Conservation (phyloP, 2,113 vertebrate species). For the Chroicocephalus ridibundus region DNA sequence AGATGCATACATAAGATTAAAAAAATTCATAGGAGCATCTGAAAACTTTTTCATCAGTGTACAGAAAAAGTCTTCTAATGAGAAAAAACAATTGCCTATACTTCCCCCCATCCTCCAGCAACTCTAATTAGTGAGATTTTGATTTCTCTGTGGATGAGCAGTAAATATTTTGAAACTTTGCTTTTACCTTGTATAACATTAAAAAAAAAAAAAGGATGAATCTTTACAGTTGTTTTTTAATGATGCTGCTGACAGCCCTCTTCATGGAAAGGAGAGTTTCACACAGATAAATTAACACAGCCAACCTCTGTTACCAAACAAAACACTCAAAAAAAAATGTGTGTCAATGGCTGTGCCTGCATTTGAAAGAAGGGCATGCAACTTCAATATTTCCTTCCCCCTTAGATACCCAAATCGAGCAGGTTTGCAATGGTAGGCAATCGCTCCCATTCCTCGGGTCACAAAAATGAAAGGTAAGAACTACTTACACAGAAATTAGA, state of each 20-base stretch:
- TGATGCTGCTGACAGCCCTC: not conserved
- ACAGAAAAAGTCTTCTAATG: not conserved
- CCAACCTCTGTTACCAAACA: not conserved
- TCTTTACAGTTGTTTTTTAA: not conserved
- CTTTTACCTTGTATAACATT: not conserved
- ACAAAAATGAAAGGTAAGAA: slow-evolving; percentile 34
- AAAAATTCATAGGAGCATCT: not conserved
- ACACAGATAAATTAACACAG: not conserved
- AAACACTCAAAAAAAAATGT: not conserved
- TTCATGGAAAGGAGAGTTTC: not conserved
- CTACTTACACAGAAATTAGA: slow-evolving; percentile 22
- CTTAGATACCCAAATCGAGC: not conserved
- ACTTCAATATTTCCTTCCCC: not conserved
- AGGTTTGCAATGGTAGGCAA: not conserved
- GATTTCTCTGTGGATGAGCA: not conserved
- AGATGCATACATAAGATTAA: not conserved
- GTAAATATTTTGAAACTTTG: not conserved
- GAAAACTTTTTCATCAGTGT: not conserved
- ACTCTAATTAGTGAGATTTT: not conserved
- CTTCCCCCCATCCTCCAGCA: not conserved
- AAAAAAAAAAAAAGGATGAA: not conserved
- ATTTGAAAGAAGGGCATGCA: not conserved
- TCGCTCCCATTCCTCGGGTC: not conserved
- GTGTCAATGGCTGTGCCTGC: not conserved
- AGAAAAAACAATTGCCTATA: not conserved